Evolutionary conservation across 2,797 vertebrate genomes (phyloP), one percentile per base, ranked within the genome.

Genomic region (Echiichthys vipera): DNA sequence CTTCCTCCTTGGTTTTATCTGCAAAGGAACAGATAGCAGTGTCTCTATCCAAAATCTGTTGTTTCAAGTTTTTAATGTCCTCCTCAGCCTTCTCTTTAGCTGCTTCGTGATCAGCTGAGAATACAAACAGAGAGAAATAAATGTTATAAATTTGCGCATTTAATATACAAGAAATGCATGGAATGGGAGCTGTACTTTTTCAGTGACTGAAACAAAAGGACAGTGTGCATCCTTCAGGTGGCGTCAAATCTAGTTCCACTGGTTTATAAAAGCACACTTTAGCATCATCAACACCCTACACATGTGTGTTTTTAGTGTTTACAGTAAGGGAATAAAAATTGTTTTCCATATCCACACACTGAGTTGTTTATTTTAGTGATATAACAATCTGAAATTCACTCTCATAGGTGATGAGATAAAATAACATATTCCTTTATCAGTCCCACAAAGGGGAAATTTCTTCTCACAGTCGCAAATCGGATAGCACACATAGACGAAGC

Each of bases 1-100:
- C 90, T 70, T 94, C 91, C 0, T 75, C 84, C 0, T 75, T 63
- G 0, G 40, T 42, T 13, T n/a, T 13, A 72, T 95, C 91, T 25
- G 88, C 90, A 84, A 78, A 89, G 30, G 47, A 53, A 84, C 95
- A 95, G 61, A 95, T 65, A 12, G 79, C 68, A 39, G 80, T 81
- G 72, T 95, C 93, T 84, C 91, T 75, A 1, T 90, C 84, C 61
- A 92, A 50, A 67, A 94, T 89, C 30, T 87, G 68, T 34, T 91
- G 62, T 70, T 94, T 94, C 54, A 94, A 68, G 1, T 0, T 5
- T 39, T 87, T 40, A 24, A 93, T 84, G 1, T 90, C 67, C 2
- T 7, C 17, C 68, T 88, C 74, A 2, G 87, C 77, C 32, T 69
- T 84, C 11, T 5, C 40, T 73, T 84, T 90, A 2, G 77, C 84